Conservation (phyloP, 2,797 vertebrate species). For the Scarus forsteni region DNA sequence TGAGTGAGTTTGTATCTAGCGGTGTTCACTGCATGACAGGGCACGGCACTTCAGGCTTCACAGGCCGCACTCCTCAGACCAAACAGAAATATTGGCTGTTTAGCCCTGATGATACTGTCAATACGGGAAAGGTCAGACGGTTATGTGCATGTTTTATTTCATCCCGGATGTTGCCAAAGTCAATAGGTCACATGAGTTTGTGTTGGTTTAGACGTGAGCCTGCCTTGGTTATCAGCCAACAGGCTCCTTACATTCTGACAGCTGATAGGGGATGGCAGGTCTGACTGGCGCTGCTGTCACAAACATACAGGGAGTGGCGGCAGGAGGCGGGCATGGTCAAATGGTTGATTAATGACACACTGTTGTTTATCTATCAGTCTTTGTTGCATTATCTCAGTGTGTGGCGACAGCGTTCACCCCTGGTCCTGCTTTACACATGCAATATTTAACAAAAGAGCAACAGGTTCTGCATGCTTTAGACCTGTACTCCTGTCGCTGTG, state of each 20-base stretch:
- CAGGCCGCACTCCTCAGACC: constrained; percentile 26
- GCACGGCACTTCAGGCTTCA: background rate
- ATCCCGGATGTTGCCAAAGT: constrained; percentile 64
- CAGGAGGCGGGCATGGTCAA: constrained; percentile 52
- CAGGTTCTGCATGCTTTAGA: constrained; percentile 60
- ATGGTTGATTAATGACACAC: constrained; percentile 77
- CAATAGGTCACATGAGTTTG: constrained; percentile 54
- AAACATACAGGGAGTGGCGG: constrained; percentile 65
- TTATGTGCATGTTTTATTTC: constrained; percentile 55
- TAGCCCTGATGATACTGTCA: constrained; percentile 64
- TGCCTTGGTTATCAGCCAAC: constrained; percentile 57
- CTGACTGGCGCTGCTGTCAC: constrained; percentile 56
- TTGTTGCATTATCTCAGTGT: constrained; percentile 74
- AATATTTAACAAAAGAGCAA: constrained; percentile 44
- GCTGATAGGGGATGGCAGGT: constrained; percentile 61
- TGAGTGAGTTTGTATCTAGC: constrained; percentile 18
- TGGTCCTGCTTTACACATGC: constrained; percentile 38
- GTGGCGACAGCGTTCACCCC: constrained; percentile 48
- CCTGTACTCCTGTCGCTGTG: constrained; percentile 1
- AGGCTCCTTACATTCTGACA: constrained; percentile 64
- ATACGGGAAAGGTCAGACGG: constrained; percentile 59
- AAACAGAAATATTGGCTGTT: constrained; percentile 55
- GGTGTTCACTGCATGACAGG: constrained; percentile 14
- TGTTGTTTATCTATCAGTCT: constrained; percentile 73
- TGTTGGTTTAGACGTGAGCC: constrained; percentile 61